Conservation (phyloP, 2,113 vertebrate species). For the Hydrochoerus hydrochaeris region DNA sequence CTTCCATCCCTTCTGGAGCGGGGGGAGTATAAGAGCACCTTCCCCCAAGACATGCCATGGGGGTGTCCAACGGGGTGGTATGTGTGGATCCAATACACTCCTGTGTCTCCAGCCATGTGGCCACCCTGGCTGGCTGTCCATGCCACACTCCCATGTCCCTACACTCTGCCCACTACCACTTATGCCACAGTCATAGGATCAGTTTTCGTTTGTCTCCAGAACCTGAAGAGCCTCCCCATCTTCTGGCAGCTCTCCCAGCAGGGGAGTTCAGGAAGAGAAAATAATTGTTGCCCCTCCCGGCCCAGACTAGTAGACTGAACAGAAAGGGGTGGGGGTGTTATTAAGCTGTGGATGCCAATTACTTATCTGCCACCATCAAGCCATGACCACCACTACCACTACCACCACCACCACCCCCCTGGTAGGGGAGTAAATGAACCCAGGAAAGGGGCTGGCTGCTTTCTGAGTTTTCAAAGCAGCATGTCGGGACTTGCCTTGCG, state of each 20-base stretch:
- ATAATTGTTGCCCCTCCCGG: slow-evolving; percentile 84
- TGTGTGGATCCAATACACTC: background rate
- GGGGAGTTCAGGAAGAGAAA: slow-evolving; percentile 83
- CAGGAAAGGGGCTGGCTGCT: background rate
- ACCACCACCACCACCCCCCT: slow-evolving; percentile 34
- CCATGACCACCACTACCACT: slow-evolving; percentile 53
- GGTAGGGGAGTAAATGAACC: slow-evolving; percentile 27
- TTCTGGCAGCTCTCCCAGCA: slow-evolving; percentile 82
- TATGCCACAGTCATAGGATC: slow-evolving; percentile 72
- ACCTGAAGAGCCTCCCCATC: slow-evolving; percentile 75
- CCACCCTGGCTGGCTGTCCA: background rate
- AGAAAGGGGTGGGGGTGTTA: slow-evolving; percentile 59
- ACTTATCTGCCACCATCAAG: slow-evolving; percentile 81
- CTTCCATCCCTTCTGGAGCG: background rate
- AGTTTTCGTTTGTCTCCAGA: slow-evolving; percentile 84
- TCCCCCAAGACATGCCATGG: background rate
- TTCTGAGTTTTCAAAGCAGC: slow-evolving; percentile 37
- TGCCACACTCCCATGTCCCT: fast-evolving
- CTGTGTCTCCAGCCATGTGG: fast-evolving
- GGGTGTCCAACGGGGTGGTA: background rate
- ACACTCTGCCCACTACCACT: background rate
- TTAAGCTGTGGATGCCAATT: slow-evolving; percentile 69
- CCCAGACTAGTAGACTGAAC: slow-evolving; percentile 79
- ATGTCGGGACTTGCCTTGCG: slow-evolving; percentile 55
- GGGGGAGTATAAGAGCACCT: background rate